These are phyloP conservation scores for Azorinus chamasolen DNA, from an alignment of 2,888 invertebrate species.

Conservation along the genomic window DNA sequence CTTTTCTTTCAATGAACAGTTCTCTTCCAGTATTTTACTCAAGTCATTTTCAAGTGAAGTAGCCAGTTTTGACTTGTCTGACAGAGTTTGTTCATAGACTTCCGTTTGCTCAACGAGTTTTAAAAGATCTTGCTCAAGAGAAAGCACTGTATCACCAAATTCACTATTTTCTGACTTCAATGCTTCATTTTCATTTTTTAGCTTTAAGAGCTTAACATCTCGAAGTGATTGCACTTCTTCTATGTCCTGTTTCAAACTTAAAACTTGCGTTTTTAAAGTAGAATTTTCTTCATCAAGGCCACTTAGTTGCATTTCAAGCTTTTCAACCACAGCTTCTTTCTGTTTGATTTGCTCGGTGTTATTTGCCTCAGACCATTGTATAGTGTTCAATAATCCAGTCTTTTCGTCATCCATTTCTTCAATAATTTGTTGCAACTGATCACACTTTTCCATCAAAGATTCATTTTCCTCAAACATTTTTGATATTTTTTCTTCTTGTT, in stretches of 20 bases:
- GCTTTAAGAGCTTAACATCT: neutral
- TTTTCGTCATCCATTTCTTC: conserved; percentile 60
- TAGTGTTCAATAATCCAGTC: conserved; percentile 35
- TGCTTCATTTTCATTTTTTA: conserved; percentile 42
- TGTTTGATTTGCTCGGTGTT: conserved; percentile 36
- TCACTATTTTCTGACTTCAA: conserved; percentile 36
- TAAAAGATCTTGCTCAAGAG: conserved; percentile 48
- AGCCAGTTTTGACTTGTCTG: conserved; percentile 39
- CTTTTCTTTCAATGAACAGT: conserved; percentile 35
- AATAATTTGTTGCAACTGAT: conserved; percentile 55
- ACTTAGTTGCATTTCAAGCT: conserved; percentile 54
- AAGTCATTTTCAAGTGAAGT: conserved; percentile 41
- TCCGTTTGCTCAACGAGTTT: conserved; percentile 50
- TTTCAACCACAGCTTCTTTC: conserved; percentile 45
- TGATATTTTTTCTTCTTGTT: conserved; percentile 33
- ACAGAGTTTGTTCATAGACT: conserved; percentile 27
- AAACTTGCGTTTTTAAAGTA: conserved; percentile 54
- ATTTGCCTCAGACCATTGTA: conserved; percentile 27
- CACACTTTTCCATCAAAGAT: conserved; percentile 41
- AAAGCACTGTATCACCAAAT: conserved; percentile 31
- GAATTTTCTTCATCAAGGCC: conserved; percentile 55
- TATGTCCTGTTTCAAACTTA: conserved; percentile 44
- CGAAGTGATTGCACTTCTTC: conserved; percentile 15
- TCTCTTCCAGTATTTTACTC: conserved; percentile 32
- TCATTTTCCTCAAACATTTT: conserved; percentile 48